Conservation (phyloP, 2,888 invertebrate genomes). For the Kryphioiulus occultus region DNA sequence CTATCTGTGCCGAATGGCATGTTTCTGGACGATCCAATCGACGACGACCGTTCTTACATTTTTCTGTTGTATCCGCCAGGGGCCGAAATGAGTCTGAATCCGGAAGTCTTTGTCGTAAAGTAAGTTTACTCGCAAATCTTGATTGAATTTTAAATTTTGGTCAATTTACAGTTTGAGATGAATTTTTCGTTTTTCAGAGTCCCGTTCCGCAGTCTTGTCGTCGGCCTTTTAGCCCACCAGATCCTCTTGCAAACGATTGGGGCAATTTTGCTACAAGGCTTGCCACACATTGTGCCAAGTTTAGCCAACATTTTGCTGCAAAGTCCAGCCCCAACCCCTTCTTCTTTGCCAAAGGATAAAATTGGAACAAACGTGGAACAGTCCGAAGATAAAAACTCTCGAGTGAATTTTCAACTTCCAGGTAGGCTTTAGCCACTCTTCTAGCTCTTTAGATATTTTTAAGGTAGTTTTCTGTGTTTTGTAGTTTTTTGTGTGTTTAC, state of each 20-base stretch:
- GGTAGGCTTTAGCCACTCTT: neutral
- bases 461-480: too few species aligned
- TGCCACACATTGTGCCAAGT: slow-evolving; percentile 70
- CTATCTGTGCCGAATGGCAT: slow-evolving; percentile 57
- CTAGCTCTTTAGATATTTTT: too few species aligned
- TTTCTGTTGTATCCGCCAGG: slow-evolving; percentile 79
- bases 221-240: slow-evolving; percentile 90
- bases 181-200: slow-evolving; percentile 67
- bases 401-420: neutral
- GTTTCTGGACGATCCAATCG: slow-evolving; percentile 56
- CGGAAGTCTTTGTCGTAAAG: slow-evolving; percentile 56
- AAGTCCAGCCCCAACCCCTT: slow-evolving; percentile 58
- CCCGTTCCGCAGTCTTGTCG: slow-evolving; percentile 85
- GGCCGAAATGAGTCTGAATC: slow-evolving; percentile 59
- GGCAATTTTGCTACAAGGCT: slow-evolving; percentile 80
- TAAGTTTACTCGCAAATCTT: neutral
- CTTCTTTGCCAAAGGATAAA: neutral
- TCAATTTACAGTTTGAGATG: too few species aligned
- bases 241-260: slow-evolving; percentile 91
- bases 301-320: slow-evolving; percentile 64
- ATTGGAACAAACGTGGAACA: neutral
- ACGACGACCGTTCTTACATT: slow-evolving; percentile 85
- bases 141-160: neutral
- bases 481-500: neutral
- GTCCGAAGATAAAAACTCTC: neutral